These are phyloP conservation scores for Ranitomeya imitator DNA, from an alignment of 2,113 vertebrate genomes.

Conservation along the genomic window DNA sequence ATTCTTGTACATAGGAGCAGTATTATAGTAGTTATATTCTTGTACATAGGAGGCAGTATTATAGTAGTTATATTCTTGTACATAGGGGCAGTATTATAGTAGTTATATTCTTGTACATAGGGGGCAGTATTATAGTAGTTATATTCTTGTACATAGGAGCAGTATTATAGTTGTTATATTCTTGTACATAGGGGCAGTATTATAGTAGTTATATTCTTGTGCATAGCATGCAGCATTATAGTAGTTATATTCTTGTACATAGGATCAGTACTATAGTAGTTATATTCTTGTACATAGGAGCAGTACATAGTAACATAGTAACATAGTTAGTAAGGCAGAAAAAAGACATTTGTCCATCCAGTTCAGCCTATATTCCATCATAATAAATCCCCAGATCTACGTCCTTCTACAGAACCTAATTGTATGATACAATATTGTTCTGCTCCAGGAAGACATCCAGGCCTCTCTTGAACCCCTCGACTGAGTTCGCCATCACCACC, in stretches of 20 bases:
- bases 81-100: neutral
- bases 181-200: neutral
- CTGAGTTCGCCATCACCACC: no score
- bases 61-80: conserved; percentile 10
- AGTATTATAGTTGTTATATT: conserved; percentile 4
- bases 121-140: neutral
- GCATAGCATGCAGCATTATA: neutral
- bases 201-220: conserved; percentile 13
- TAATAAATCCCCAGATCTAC: no score
- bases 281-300: conserved; percentile 1
- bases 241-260: conserved; percentile 12
- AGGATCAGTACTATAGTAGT: conserved; percentile 9
- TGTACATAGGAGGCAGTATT: neutral
- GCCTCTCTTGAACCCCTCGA: no score
- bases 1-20: neutral
- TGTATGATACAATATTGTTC: no score
- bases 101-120: conserved; percentile 4
- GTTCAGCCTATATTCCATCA: no score
- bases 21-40: conserved; percentile 5
- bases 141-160: neutral
- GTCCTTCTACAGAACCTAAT: no score
- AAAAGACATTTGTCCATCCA: no score
- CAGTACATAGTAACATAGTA: no score
- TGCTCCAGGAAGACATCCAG: no score
- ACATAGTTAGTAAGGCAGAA: no score